Percentiles rank a stretch among this genome's conserved stretches.
phyloP scores from a whole-genome alignment of 2,797 vertebrate species.

The Orientallactaga sibirica region DNA sequence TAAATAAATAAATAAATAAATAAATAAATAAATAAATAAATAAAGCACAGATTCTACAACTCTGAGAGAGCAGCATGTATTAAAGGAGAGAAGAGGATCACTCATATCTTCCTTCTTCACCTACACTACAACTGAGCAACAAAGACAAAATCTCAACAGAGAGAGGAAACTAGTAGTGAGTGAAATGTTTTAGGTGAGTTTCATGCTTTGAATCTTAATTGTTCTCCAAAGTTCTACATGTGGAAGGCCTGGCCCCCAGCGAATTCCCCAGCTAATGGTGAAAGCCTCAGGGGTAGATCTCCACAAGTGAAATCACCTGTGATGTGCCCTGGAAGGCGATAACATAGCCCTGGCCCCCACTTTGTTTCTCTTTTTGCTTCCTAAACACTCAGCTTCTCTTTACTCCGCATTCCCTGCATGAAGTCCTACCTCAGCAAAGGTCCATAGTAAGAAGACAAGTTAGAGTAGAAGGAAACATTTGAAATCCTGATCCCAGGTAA shows the following conservation, averaged over 20 bases:
- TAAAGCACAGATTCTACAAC: too few species aligned
- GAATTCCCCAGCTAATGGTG: too few species aligned
- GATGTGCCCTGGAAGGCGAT: too few species aligned
- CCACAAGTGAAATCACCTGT: not conserved
- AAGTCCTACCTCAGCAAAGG: not conserved
- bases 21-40: too few species aligned
- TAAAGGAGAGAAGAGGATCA: not conserved
- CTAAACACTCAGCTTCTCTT: not conserved
- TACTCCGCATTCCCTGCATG: rapidly evolving
- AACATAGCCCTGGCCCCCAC: not conserved
- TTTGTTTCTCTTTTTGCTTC: not conserved
- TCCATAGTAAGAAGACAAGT: not conserved
- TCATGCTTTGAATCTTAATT: not conserved
- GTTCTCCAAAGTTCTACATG: not conserved
- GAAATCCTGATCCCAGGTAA: not conserved
- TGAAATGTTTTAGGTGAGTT: not conserved
- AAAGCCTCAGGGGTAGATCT: not conserved
- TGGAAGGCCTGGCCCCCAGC: too few species aligned
- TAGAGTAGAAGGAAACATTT: not conserved
- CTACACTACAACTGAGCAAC: not conserved
- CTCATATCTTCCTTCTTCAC: not conserved
- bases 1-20: too few species aligned
- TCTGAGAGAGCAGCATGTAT: too few species aligned
- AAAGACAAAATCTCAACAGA: not conserved
- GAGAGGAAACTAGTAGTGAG: not conserved